Percentiles rank a stretch among this genome's conserved stretches.
phyloP scores from a whole-genome alignment of 2,113 vertebrate species.

The Megatriorchis doriae region DNA sequence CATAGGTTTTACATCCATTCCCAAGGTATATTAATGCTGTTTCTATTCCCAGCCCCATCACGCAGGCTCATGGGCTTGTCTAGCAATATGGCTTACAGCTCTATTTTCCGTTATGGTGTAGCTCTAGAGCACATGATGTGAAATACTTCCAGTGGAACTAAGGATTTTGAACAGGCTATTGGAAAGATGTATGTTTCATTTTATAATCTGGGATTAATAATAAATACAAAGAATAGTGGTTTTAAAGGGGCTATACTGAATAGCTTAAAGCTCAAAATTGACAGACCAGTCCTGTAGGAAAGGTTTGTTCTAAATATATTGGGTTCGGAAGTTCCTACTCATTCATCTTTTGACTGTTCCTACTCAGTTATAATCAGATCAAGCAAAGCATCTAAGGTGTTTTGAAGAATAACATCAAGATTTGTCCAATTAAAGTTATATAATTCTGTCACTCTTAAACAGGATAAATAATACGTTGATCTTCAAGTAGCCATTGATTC shows the following conservation, averaged over 20 bases:
- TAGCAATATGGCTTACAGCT: neutral
- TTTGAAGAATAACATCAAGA: neutral
- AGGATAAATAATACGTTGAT: neutral
- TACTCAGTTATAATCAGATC: neutral
- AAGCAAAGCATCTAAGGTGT: neutral
- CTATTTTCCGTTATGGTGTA: neutral
- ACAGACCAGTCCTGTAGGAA: neutral
- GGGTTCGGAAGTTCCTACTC: neutral
- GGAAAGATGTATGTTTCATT: neutral
- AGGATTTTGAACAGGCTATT: neutral
- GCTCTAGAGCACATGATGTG: neutral
- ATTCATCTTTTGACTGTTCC: neutral
- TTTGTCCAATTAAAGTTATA: neutral
- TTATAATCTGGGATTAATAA: slow-evolving; percentile 18
- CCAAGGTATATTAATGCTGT: neutral
- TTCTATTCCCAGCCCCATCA: neutral
- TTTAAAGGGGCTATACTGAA: neutral
- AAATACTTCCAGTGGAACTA: neutral
- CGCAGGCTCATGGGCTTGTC: neutral
- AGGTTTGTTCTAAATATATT: neutral
- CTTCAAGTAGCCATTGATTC: neutral
- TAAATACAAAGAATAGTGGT: neutral
- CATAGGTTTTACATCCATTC: neutral
- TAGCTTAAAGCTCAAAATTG: neutral
- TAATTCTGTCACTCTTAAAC: neutral